These are phyloP conservation scores for Gymnodraco acuticeps DNA, from an alignment of 2,797 vertebrate genomes.

Conservation along the genomic window DNA sequence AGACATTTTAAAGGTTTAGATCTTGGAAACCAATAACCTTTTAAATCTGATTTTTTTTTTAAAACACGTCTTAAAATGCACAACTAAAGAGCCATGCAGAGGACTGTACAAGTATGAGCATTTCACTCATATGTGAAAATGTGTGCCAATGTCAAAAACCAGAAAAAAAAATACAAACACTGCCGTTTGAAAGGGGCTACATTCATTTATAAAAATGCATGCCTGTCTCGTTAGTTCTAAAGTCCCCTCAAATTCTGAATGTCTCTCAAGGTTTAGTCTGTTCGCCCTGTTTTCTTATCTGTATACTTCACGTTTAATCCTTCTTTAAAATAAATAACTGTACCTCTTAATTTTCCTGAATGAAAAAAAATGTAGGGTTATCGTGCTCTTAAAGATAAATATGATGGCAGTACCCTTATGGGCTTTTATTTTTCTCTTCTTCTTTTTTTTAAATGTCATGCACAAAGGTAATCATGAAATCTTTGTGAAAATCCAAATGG, in stretches of 20 bases:
- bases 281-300: neutral
- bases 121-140: too few relatives aligned
- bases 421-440: conserved; percentile 54
- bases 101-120: too few relatives aligned
- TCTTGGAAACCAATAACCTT: conserved; percentile 23
- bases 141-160: neutral
- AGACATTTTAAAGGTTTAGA: conserved; percentile 31
- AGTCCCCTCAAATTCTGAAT: neutral
- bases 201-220: neutral
- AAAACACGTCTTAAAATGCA: conserved; percentile 3
- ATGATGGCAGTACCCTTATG: neutral
- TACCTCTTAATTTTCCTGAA: neutral
- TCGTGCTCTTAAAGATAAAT: conserved; percentile 4
- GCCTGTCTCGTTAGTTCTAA: neutral
- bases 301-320: neutral
- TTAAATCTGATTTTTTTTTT: conserved; percentile 2
- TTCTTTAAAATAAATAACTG: neutral
- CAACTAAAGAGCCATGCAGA: conserved; percentile 53
- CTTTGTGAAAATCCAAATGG: conserved; percentile 65
- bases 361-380: neutral
- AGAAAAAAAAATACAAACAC: too few relatives aligned
- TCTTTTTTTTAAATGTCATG: conserved; percentile 66
- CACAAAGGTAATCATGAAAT: conserved; percentile 62
- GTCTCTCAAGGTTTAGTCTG: neutral
- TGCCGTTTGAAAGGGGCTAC: neutral